Evolutionary conservation across 2,888 invertebrate species (phyloP).

Genomic region (Deladenus siricidicola): DNA sequence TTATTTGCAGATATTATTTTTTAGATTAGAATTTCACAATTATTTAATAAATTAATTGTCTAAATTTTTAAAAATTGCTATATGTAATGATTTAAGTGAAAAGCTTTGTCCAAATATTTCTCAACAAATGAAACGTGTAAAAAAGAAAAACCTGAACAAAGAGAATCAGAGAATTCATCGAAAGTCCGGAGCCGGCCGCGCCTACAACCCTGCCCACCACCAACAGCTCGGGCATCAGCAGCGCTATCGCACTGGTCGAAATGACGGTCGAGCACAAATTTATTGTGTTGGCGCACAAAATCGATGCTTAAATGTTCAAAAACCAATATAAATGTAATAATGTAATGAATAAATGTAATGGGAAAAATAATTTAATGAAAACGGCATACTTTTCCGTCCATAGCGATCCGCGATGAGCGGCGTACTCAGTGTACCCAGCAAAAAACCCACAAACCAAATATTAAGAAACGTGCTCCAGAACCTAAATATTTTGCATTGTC

Average conservation of each 20-base stretch:
- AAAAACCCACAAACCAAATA: conserved; percentile 28
- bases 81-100: too few relatives aligned
- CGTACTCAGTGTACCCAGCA: conserved; percentile 27
- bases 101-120: too few relatives aligned
- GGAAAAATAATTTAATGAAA: too few relatives aligned
- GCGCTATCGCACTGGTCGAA: neutral
- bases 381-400: conserved; percentile 13
- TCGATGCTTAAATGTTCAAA: conserved; percentile 23
- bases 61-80: neutral
- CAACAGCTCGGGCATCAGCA: conserved; percentile 25
- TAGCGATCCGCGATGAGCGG: conserved; percentile 23
- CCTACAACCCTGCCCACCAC: conserved; percentile 28
- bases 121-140: neutral
- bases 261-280: neutral
- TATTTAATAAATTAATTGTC: neutral
- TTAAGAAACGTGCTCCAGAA: conserved; percentile 26
- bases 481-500: conserved; percentile 32
- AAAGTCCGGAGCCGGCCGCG: conserved; percentile 30
- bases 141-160: conserved; percentile 28
- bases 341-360: too few relatives aligned
- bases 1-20: neutral
- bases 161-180: conserved; percentile 32
- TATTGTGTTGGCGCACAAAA: conserved; percentile 10
- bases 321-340: conserved; percentile 23
- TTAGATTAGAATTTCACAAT: neutral